These are phyloP conservation scores for Alloscopus bannaensis DNA, from an alignment of 2,888 invertebrate genomes.

Conservation along the genomic window DNA sequence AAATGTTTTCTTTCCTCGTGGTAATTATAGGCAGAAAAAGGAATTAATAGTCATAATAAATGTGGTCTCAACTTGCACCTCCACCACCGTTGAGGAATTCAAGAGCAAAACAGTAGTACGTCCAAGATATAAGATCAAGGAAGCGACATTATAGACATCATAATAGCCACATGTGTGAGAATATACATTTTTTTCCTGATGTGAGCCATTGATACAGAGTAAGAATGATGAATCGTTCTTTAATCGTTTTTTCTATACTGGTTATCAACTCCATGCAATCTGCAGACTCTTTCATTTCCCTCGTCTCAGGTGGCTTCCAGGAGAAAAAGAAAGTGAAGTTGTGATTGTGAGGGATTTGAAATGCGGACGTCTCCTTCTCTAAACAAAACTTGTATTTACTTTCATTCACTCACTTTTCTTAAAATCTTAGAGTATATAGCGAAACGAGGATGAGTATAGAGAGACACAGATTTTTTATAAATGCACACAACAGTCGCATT, in stretches of 20 bases:
- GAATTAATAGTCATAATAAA: slow-evolving; percentile 54
- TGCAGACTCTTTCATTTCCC: slow-evolving; percentile 43
- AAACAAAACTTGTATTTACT: slow-evolving; percentile 6
- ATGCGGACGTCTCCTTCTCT: background rate
- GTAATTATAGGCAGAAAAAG: slow-evolving; percentile 10
- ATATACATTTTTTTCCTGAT: slow-evolving; percentile 18
- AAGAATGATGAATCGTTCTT: slow-evolving; percentile 70
- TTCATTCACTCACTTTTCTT: background rate
- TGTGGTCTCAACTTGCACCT: slow-evolving; percentile 33
- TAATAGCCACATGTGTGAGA: background rate
- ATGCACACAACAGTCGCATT: background rate
- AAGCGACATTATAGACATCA: slow-evolving; percentile 2
- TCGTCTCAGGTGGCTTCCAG: background rate
- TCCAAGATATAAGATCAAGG: slow-evolving; percentile 5
- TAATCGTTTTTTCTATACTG: slow-evolving; percentile 68
- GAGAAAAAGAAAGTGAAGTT: slow-evolving; percentile 12
- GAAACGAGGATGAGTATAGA: no score
- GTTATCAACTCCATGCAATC: slow-evolving; percentile 69
- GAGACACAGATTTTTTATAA: no score
- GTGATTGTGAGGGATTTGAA: background rate
- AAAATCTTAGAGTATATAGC: no score
- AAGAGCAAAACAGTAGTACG: slow-evolving; percentile 4
- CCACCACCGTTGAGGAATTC: background rate
- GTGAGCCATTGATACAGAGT: slow-evolving; percentile 45
- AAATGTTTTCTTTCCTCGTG: slow-evolving; percentile 39